phyloP scores from a whole-genome alignment of 2,797 vertebrate genomes.

The Catamblyrhynchus diadema region DNA sequence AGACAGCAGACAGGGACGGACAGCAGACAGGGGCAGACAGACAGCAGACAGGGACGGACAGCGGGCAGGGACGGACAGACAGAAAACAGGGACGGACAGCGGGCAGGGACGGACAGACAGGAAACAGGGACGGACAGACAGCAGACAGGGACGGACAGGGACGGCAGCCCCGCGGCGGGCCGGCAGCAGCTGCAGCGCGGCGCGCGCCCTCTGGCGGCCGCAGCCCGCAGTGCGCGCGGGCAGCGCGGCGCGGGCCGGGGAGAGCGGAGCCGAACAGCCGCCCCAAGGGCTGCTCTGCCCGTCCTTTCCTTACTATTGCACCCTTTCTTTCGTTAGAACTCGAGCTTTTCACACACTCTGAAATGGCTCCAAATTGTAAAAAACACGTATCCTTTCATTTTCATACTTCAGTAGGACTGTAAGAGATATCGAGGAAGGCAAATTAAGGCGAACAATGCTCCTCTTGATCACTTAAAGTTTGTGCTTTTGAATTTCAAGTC shows the following conservation, averaged over 20 bases:
- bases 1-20: accelerated
- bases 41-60: not conserved
- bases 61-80: not conserved
- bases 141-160: not conserved
- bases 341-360: not conserved
- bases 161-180: not conserved
- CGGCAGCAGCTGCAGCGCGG: not conserved
- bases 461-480: not conserved
- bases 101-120: not conserved
- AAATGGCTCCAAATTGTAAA: not conserved
- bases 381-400: not conserved
- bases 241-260: not conserved
- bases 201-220: not conserved
- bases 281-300: accelerated
- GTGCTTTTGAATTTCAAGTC: not conserved
- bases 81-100: not conserved
- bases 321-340: not conserved
- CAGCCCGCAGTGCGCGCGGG: not conserved
- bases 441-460: not conserved
- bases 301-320: not conserved
- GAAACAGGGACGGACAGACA: not conserved
- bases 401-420: not conserved
- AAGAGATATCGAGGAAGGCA: not conserved
- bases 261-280: accelerated
- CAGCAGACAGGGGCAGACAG: not conserved